Percentiles rank a stretch among this genome's conserved stretches.
Conservation (phyloP, 2,888 invertebrate genomes). For the Acanthoscelides obtectus region DNA sequence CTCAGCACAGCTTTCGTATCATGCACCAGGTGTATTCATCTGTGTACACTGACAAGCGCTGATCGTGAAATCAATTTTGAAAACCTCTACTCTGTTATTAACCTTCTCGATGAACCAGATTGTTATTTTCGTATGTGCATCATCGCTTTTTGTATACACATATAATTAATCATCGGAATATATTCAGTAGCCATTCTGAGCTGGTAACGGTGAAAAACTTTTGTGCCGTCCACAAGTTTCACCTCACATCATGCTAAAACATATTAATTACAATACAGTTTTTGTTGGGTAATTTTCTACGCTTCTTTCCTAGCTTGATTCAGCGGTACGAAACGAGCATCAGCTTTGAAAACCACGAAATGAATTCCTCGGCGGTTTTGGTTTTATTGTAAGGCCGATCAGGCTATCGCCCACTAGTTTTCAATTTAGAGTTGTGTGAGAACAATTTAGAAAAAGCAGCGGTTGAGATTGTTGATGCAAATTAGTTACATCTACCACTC, state of each 20-base stretch:
- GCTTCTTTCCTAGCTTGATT: background rate
- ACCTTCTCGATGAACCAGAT: background rate
- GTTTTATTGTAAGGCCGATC: background rate
- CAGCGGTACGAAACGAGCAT: background rate
- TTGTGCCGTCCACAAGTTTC: background rate
- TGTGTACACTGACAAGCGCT: background rate
- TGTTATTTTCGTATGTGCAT: background rate
- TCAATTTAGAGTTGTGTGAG: background rate
- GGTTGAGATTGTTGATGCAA: too few species aligned
- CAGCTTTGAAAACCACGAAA: background rate
- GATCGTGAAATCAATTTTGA: background rate
- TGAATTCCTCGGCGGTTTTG: background rate
- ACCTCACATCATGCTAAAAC: background rate
- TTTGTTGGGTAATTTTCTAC: background rate
- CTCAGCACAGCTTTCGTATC: background rate
- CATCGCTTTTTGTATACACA: background rate
- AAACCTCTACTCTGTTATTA: background rate
- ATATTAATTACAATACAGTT: background rate
- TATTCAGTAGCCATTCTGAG: background rate
- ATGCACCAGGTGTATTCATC: background rate
- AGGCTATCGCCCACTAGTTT: background rate
- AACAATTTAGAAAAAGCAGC: too few species aligned
- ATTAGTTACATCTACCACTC: too few species aligned
- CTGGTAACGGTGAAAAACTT: background rate
- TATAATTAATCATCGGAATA: background rate